Percentiles rank a stretch among this genome's conserved stretches.
These are phyloP conservation scores for Latheticus oryzae DNA, from an alignment of 2,888 invertebrate genomes.

Conservation along the genomic window DNA sequence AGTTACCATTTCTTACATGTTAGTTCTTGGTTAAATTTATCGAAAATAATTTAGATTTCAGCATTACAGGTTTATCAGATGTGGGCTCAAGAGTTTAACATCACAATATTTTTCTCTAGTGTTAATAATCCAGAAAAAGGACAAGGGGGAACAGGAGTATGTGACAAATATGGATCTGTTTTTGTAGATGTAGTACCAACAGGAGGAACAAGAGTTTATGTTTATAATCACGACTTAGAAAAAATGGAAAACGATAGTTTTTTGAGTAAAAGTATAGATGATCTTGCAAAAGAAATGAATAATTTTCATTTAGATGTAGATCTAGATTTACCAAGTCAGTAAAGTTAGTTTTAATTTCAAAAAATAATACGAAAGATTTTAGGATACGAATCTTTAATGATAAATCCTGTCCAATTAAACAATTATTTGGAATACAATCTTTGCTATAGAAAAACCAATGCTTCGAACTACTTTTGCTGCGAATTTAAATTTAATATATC, in stretches of 20 bases:
- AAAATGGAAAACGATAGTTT: neutral
- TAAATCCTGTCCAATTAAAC: neutral
- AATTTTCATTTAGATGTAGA: slow-evolving; percentile 10
- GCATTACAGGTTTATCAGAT: slow-evolving; percentile 25
- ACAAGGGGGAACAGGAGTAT: slow-evolving; percentile 18
- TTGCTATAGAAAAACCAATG: slow-evolving; percentile 7
- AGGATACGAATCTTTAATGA: slow-evolving; percentile 21
- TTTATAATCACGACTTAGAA: slow-evolving; percentile 6
- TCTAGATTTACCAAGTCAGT: slow-evolving; percentile 10
- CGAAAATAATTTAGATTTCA: neutral
- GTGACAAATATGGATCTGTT: slow-evolving; percentile 3
- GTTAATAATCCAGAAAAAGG: slow-evolving; percentile 20
- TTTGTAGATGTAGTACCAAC: slow-evolving; percentile 3
- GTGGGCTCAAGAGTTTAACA: slow-evolving; percentile 27
- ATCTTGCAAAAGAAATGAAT: slow-evolving; percentile 12
- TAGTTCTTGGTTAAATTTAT: neutral
- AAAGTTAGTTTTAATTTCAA: no score
- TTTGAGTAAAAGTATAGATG: slow-evolving; percentile 11
- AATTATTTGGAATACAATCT: no score
- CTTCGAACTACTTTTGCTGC: slow-evolving; percentile 14
- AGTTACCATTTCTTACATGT: slow-evolving; percentile 31
- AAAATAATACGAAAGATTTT: slow-evolving; percentile 5
- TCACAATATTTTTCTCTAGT: slow-evolving; percentile 10
- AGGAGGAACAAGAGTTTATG: slow-evolving; percentile 7
- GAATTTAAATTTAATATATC: slow-evolving; percentile 8